Evolutionary conservation across 1,140 invertebrate species (phyloP), one percentile per base, ranked within the genome.

Genomic region (Stegodyphus mimosarum): DNA sequence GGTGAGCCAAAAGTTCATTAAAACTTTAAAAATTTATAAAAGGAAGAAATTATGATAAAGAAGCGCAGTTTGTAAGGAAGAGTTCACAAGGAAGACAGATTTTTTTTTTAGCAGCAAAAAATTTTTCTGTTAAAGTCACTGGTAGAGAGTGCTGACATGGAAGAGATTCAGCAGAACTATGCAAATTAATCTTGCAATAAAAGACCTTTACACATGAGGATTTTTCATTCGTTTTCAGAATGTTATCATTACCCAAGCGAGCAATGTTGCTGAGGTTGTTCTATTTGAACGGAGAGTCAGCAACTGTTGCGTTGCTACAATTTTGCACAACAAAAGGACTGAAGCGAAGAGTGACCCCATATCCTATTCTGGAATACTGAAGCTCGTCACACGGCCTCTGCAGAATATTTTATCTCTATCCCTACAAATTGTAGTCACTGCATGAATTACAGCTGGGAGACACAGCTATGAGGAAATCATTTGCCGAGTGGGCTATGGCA

Each of bases 131-230:
- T 13, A 69, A 69, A 69, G 3, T 69, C 66, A 69, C 66, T 48
- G n/a, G 17, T 69, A 33, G 1, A 69, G 66, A n/a, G 10, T 5
- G 2, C 66, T 69, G 3, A 69, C 33, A 69, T 69, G 33, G 1
- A 5, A 17, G 9, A 69, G n/a, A 69, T 5, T 69, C 17, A 69
- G 66, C 33, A 11, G 66, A 69, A 15, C 2, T 69, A 69, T n/a
- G 2, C 66, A 69, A 69, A 69, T 69, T 69, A 18, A 48, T n/a
- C 66, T 69, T 69, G 17, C 66, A 69, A 69, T 69, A 69, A 69
- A 69, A 69, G 66, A 69, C 66, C 6, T 1, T n/a, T 1, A 69
- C 6, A 69, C 33, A 69, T 5, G 66, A 18, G 66, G 66, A 15
- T 18, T 69, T 69, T 5, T 69, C 33, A 6, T 69, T 69, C 66